Conservation (phyloP, 2,888 invertebrate genomes). For the Synergus itoensis region DNA sequence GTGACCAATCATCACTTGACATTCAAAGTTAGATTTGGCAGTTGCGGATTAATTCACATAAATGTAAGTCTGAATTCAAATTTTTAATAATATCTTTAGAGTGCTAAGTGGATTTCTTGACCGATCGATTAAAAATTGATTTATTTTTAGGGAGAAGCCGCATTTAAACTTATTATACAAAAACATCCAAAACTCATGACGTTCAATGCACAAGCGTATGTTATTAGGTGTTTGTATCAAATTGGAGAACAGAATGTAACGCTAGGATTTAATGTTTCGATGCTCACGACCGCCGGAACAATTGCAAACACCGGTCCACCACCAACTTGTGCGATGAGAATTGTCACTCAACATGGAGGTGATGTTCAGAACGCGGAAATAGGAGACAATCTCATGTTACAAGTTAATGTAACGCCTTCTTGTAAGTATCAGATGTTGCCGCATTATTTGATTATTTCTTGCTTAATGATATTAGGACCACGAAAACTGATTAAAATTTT, state of each 20-base stretch:
- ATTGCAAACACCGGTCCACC: constrained; percentile 97
- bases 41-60: constrained; percentile 93
- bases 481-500: background rate
- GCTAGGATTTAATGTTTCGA: constrained; percentile 95
- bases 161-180: constrained; percentile 96
- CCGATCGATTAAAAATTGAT: background rate
- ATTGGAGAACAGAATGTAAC: constrained; percentile 96
- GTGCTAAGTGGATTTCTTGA: background rate
- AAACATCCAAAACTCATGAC: constrained; percentile 97
- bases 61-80: constrained; percentile 82
- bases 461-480: background rate
- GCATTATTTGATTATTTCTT: background rate
- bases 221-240: constrained; percentile 96
- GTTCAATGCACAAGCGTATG: constrained; percentile 96
- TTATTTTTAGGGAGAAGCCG: constrained; percentile 87
- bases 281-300: constrained; percentile 96
- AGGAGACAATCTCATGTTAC: constrained; percentile 91
- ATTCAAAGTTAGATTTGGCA: constrained; percentile 94
- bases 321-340: constrained; percentile 94
- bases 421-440: constrained; percentile 72
- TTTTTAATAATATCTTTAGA: background rate
- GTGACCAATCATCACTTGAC: constrained; percentile 79
- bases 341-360: constrained; percentile 91
- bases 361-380: constrained; percentile 95
- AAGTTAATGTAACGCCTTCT: constrained; percentile 90